Base-by-base conservation (phyloP, 2,888 invertebrate species). In the Pomacea canaliculata region DNA sequence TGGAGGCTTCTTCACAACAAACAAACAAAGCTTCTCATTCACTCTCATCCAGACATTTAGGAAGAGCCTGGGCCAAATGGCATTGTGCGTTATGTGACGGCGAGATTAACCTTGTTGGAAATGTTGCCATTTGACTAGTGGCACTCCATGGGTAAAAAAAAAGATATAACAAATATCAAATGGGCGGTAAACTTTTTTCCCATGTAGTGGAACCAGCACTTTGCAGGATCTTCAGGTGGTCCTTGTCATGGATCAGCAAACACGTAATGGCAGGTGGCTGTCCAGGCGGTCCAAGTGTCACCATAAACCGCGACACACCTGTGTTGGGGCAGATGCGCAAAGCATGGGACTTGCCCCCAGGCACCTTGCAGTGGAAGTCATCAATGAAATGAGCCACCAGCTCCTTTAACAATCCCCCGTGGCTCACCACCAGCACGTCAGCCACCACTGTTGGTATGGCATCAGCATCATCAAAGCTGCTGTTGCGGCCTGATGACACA, bases 351-450 rank as follows among this genome's bases (percentile, higher is more conserved):
- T 86, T 86, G 16, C 88, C 87, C 8, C 89, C 90, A 7, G 89
- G 87, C 9, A 90, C 81, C 71, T 85, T 84, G 73, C 86, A 86
- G 13, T 82, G 82, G 49, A 86, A 82, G 48, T 82, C 86, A 66
- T 89, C 88, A 4, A 89, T 85, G 81, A 91, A 89, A 76, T 89
- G 84, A 18, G 84, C 83, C 68, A 90, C 84, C 48, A 89, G 82
- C 83, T 90, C 90, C 73, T 89, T 86, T n/a, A 91, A 83, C 68
- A 88, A 84, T 0, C 90, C 90, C 8, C 91, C 91, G 82, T 91
- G 91, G 76, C 88, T 89, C 16, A 90, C 89, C 46, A 91, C 83
- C 8, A 91, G 82, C 70, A 90, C 88, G 71, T 90, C 88, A 18
- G 87, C 88, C 19, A 79, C 78, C 9, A 83, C 81, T 18, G 82